Evolutionary conservation across 2,113 vertebrate species (phyloP).

Genomic region (Austrofundulus limnaeus): DNA sequence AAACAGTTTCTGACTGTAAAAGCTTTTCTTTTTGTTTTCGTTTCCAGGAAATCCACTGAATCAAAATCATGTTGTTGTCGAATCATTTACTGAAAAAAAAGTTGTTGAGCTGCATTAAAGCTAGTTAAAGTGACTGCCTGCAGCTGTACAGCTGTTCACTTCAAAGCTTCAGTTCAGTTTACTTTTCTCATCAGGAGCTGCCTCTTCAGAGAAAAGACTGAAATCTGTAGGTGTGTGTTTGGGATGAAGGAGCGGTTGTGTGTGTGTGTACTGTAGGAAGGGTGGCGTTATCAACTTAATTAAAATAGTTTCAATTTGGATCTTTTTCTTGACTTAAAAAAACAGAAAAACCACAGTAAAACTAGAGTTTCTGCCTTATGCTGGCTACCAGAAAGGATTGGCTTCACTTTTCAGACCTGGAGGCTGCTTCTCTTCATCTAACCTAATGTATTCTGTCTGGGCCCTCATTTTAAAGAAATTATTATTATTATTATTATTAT

Average conservation of each 20-base stretch:
- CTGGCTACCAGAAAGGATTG: not conserved
- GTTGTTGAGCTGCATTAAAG: not conserved
- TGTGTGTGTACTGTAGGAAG: constrained; percentile 39
- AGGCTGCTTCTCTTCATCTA: not conserved
- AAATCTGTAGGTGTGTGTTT: constrained; percentile 12
- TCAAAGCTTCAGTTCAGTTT: not conserved
- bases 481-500: too few species aligned
- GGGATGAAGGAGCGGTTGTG: constrained; percentile 46
- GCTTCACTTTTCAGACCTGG: not conserved
- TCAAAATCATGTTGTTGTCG: not conserved
- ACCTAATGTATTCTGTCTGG: too few species aligned
- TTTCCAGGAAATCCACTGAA: not conserved
- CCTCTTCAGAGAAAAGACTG: not conserved
- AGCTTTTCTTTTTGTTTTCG: not conserved
- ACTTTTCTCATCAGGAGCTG: not conserved
- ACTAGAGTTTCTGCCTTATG: too few species aligned
- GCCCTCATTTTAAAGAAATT: too few species aligned
- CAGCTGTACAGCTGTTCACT: too few species aligned
- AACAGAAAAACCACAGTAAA: constrained; percentile 11
- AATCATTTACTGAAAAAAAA: too few species aligned
- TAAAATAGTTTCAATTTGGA: constrained; percentile 61
- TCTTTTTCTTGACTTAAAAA: too few species aligned
- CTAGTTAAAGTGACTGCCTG: too few species aligned
- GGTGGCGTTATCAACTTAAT: constrained; percentile 38
- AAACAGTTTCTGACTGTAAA: not conserved